A percentile compares a stretch with the other conserved stretches of the same genome.
Evolutionary conservation across 64 coral and sea anemone genomes (phyloP).

Genomic region (Stylophora pistillata): DNA sequence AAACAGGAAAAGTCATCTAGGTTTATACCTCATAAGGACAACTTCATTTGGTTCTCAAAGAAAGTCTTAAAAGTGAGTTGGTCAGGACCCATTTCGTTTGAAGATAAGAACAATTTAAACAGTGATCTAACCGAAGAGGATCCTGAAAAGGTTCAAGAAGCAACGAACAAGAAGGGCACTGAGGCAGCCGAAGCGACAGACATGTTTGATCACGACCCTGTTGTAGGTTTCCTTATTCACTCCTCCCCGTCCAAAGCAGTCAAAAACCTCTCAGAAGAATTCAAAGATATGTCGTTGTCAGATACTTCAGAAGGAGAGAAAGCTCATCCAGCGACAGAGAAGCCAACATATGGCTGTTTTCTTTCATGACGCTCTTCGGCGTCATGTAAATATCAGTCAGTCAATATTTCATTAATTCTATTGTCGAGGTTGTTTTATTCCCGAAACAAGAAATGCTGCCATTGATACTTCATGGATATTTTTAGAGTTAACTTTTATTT

Average conservation of each 20-base stretch:
- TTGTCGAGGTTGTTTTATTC: no score
- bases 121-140: not conserved
- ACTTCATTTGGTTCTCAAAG: not conserved
- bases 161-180: not conserved
- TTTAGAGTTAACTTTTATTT: no score
- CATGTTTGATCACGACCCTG: conserved; percentile 9
- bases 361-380: no score
- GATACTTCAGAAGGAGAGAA: not conserved
- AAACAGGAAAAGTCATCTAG: no score
- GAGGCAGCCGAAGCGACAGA: not conserved
- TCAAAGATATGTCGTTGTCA: not conserved
- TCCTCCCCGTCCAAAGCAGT: not conserved
- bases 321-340: not conserved
- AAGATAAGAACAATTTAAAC: not conserved
- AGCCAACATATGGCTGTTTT: not conserved
- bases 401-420: no score
- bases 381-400: no score
- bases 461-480: no score
- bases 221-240: not conserved
- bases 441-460: no score
- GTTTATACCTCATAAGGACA: not conserved
- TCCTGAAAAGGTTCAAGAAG: not conserved
- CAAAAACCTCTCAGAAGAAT: not conserved
- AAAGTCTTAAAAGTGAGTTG: not conserved
- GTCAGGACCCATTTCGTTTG: not conserved